Base-by-base conservation (phyloP, 2,797 vertebrate species). In the Parotocinclus haroldoi region DNA sequence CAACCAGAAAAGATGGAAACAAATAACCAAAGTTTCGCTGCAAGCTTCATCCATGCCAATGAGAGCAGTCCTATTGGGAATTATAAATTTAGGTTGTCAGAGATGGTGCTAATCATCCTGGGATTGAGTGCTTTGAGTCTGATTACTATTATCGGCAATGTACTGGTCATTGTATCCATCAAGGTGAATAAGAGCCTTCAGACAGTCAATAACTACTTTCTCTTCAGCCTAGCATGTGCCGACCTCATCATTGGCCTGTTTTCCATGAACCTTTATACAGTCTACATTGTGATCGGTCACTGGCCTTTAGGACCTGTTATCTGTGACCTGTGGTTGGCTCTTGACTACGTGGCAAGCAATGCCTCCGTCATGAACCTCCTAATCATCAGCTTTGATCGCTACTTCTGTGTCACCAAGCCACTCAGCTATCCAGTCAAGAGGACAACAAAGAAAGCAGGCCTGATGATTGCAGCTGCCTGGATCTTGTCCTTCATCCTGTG, bases 351-450 rank as follows among this genome's bases (percentile, higher is more conserved):
- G 39, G 94, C 94, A 73, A 98, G 96, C 86, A 98, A 98, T 0
- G 96, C 96, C 55, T 98, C 96, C 0, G 96, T 98, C 76, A 97
- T 98, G 96, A 98, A 99, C 87, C 90, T 99, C 40, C 94, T 99
- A 63, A 97, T 98, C 73, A 99, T 99, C 78, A 98, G 96, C 79
- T 98, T 99, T 40, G 96, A 98, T 82, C 91, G 96, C 3, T 98
- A 96, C 82, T 99, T 99, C 89, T 99, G 96, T n/a, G 94, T 99
- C 80, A 99, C 96, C 82, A 98, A 96, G 75, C 96, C 96, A 0
- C 90, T 98, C 76, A 98, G 91, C 0, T 98, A 99, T 85, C 96
- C 96, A 0, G 92, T 91, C 40, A 90, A 88, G 58, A 92, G 96
- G 77, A 98, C 93, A 76, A 96, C 94, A 83, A 98, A 94, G 83